Evolutionary conservation across 2,888 invertebrate genomes (phyloP).

Genomic region (Homarus gammarus): DNA sequence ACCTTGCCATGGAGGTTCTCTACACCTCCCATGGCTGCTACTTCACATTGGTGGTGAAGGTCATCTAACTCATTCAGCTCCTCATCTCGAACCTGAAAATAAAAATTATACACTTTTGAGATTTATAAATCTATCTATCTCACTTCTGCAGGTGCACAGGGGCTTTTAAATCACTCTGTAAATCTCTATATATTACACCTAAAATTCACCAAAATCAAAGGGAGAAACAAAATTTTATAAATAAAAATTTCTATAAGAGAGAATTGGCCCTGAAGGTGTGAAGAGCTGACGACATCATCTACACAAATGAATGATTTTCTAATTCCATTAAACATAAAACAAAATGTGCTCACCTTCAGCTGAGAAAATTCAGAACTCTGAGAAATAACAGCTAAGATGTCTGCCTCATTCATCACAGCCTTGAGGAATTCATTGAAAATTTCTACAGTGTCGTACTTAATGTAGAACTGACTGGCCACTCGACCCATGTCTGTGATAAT

Average conservation of each 20-base stretch:
- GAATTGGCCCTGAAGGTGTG: no score
- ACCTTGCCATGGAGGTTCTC: constrained; percentile 97
- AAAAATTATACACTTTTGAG: no score
- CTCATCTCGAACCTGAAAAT: constrained; percentile 90
- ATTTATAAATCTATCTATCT: no score
- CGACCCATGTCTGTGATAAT: constrained; percentile 88
- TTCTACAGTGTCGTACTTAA: constrained; percentile 96
- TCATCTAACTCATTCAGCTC: constrained; percentile 95
- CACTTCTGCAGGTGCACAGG: no score
- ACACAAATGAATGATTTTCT: no score
- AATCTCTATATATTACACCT: no score
- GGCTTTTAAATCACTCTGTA: no score
- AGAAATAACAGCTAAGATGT: constrained; percentile 93
- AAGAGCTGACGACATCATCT: no score
- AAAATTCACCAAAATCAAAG: no score
- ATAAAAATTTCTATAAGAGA: no score
- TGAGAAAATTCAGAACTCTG: constrained; percentile 97
- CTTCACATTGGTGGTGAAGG: constrained; percentile 86
- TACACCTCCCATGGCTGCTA: constrained; percentile 88
- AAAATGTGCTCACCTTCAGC: constrained; percentile 85
- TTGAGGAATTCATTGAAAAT: constrained; percentile 91
- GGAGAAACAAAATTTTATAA: no score
- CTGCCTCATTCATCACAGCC: constrained; percentile 90
- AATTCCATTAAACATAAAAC: no score
- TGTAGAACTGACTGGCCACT: constrained; percentile 98